Evolutionary conservation across 2,797 vertebrate genomes (phyloP).

Genomic region (Anguilla megastoma): DNA sequence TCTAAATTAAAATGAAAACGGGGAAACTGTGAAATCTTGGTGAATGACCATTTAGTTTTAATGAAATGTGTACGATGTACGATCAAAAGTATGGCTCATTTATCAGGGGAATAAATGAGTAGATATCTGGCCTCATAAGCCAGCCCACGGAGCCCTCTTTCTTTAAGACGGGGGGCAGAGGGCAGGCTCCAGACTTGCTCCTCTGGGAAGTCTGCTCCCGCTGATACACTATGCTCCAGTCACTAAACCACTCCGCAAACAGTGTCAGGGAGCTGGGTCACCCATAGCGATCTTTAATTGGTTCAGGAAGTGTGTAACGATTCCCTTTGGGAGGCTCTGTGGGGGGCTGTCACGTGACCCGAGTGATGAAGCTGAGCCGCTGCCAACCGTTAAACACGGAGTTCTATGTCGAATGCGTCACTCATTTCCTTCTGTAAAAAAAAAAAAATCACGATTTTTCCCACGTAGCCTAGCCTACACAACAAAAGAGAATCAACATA

Average conservation of each 20-base stretch:
- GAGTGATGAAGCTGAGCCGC: not conserved
- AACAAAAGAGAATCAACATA: not conserved
- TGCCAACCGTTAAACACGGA: not conserved
- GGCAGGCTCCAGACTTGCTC: not conserved
- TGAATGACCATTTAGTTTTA: not conserved
- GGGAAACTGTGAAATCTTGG: not conserved
- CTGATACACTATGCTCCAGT: not conserved
- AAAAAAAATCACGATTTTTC: not conserved
- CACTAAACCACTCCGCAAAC: not conserved
- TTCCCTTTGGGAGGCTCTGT: not conserved
- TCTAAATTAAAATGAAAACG: not conserved
- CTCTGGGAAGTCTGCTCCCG: not conserved
- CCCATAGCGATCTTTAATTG: constrained; percentile 12
- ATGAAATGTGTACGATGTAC: not conserved
- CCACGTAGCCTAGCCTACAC: not conserved
- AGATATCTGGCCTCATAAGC: not conserved
- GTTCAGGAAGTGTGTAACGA: not conserved
- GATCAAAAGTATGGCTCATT: not conserved
- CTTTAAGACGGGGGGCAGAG: not conserved
- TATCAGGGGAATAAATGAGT: not conserved
- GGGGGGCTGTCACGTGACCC: not conserved
- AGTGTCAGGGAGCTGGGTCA: not conserved
- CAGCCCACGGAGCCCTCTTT: not conserved
- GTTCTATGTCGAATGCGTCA: not conserved
- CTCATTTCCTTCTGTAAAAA: not conserved